These are phyloP conservation scores for Struthidea cinerea DNA, from an alignment of 2,113 vertebrate genomes.

Conservation along the genomic window DNA sequence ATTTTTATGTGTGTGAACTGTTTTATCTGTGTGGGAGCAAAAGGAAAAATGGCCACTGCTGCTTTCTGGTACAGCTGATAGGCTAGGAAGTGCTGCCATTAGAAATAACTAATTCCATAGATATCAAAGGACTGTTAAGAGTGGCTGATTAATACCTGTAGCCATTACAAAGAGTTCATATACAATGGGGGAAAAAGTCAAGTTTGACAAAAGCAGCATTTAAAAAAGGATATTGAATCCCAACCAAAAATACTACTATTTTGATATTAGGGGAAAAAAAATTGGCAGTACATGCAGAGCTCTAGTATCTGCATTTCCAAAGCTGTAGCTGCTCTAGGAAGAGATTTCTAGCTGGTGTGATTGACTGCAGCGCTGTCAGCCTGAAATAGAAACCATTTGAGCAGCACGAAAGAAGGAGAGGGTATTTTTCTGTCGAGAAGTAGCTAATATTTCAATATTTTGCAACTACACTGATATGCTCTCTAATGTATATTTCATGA, in stretches of 20 bases:
- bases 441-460: background rate
- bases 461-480: background rate
- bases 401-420: background rate
- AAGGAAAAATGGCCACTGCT: background rate
- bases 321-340: background rate
- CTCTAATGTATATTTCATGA: background rate
- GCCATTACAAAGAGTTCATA: background rate
- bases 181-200: background rate
- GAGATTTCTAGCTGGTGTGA: background rate
- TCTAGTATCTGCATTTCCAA: background rate
- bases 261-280: background rate
- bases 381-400: background rate
- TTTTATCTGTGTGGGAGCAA: background rate
- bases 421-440: background rate
- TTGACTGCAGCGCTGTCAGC: background rate
- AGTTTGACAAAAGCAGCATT: background rate
- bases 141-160: background rate
- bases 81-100: background rate
- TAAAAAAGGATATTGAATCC: background rate
- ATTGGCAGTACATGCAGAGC: background rate
- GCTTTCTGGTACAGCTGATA: background rate
- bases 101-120: background rate
- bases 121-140: background rate
- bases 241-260: background rate
- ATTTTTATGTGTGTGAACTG: background rate